These are phyloP conservation scores for Pygathrix nemaeus DNA, from an alignment of 2,113 vertebrate genomes.

Conservation along the genomic window DNA sequence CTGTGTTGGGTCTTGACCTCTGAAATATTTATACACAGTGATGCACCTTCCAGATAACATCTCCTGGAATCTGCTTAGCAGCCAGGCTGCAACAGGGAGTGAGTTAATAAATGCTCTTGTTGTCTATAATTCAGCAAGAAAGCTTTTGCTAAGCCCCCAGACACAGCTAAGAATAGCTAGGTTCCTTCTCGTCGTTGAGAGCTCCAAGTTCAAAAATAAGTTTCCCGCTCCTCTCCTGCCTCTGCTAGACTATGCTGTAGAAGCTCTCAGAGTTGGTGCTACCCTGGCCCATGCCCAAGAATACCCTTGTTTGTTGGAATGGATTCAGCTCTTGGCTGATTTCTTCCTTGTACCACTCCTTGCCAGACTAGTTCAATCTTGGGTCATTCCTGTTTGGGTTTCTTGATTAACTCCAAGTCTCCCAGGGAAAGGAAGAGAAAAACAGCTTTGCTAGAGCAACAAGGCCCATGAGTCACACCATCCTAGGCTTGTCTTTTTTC, in stretches of 20 bases:
- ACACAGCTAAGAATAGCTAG: constrained; percentile 84
- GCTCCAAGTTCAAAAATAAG: constrained; percentile 70
- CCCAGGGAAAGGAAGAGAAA: not conserved
- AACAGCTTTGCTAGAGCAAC: not conserved
- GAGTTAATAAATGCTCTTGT: constrained; percentile 82
- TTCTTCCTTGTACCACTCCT: constrained; percentile 46
- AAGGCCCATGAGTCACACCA: not conserved
- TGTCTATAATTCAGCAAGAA: constrained; percentile 84
- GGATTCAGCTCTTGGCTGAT: constrained; percentile 38
- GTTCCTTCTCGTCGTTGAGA: constrained; percentile 70
- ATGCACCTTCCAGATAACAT: constrained; percentile 87
- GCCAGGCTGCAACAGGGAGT: constrained; percentile 80
- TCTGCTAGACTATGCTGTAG: not conserved
- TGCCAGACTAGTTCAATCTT: constrained; percentile 72
- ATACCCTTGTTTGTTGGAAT: constrained; percentile 50
- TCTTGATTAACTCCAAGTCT: constrained; percentile 12
- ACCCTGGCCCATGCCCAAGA: constrained; percentile 51
- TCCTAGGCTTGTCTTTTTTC: not conserved
- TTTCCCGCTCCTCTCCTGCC: not conserved
- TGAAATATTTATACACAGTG: constrained; percentile 89
- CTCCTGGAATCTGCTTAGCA: constrained; percentile 81
- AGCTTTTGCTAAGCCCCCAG: constrained; percentile 76
- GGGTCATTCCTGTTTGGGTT: constrained; percentile 64
- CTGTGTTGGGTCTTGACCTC: constrained; percentile 79
- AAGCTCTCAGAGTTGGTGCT: not conserved